Percentiles rank a stretch among this genome's conserved stretches.
These are phyloP conservation scores for Phoxinus phoxinus DNA, from an alignment of 2,113 vertebrate genomes.

Conservation along the genomic window DNA sequence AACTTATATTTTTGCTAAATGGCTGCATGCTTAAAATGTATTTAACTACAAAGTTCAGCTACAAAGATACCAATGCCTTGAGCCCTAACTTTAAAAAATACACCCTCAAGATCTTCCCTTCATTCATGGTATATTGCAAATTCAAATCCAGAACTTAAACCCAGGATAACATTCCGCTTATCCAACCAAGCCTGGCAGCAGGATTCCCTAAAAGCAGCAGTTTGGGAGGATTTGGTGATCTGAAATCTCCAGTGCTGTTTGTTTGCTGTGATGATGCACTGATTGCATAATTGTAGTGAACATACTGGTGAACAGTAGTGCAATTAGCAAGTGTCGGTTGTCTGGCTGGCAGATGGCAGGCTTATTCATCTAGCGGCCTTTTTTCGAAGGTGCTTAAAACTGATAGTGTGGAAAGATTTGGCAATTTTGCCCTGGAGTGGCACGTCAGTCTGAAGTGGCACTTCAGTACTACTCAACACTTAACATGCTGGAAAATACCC, in stretches of 20 bases:
- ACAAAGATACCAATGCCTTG: not conserved
- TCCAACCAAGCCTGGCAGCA: not conserved
- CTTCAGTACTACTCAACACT: constrained; percentile 66
- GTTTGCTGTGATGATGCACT: constrained; percentile 55
- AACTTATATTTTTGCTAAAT: not conserved
- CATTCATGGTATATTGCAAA: not conserved
- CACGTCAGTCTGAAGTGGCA: constrained; percentile 64
- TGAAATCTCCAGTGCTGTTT: constrained; percentile 41
- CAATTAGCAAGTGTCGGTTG: constrained; percentile 38
- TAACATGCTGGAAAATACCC: constrained; percentile 64
- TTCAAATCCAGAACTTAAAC: not conserved
- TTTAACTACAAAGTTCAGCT: not conserved
- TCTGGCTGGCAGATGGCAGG: constrained; percentile 45
- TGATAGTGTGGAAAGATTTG: constrained; percentile 61
- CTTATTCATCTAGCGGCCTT: constrained; percentile 61
- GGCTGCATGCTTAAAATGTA: not conserved
- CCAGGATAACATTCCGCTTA: not conserved
- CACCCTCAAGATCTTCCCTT: not conserved
- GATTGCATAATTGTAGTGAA: constrained; percentile 60
- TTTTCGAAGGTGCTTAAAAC: constrained; percentile 62
- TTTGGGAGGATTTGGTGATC: not conserved
- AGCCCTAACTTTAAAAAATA: not conserved
- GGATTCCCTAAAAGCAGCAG: constrained; percentile 14
- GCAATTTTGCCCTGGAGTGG: constrained; percentile 60
- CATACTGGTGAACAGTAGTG: constrained; percentile 50